Evolutionary conservation across 2,113 vertebrate genomes (phyloP).

Genomic region (Amphilophus citrinellus): DNA sequence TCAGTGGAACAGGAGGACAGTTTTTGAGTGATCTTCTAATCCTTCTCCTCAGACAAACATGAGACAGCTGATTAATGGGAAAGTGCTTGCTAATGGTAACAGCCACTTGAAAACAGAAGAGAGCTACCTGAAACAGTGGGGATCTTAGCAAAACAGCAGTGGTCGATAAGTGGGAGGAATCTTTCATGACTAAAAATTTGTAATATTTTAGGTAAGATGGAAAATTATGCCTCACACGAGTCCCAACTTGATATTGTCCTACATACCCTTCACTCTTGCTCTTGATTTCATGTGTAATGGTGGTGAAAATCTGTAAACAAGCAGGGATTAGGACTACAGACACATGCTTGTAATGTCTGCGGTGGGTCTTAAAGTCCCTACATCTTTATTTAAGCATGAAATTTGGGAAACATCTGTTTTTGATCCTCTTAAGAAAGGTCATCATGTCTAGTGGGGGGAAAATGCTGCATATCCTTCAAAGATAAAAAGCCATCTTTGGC

Average conservation of each 20-base stretch:
- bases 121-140: not conserved
- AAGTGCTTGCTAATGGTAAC: conserved; percentile 26
- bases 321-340: conserved; percentile 35
- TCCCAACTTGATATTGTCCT: conserved; percentile 3
- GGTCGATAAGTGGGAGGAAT: not conserved
- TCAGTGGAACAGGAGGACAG: not conserved
- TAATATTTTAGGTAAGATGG: conserved; percentile 1
- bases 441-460: conserved; percentile 10
- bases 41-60: conserved; percentile 36
- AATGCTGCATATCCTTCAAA: conserved; percentile 26
- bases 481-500: conserved; percentile 30
- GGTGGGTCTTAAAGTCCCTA: conserved; percentile 17
- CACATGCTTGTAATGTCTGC: conserved; percentile 28
- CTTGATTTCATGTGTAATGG: not conserved
- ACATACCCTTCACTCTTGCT: not conserved
- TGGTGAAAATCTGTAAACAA: conserved; percentile 13
- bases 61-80: conserved; percentile 47
- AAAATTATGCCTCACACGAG: conserved; percentile 11
- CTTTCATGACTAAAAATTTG: not conserved
- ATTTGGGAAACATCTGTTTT: conserved; percentile 7
- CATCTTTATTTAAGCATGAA: conserved; percentile 49
- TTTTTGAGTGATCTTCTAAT: conserved; percentile 38
- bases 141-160: not conserved
- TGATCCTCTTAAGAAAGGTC: conserved; percentile 40
- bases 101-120: conserved; percentile 27